Evolutionary conservation across 2,888 invertebrate species (phyloP).

Genomic region (Drosophila hamatofila): DNA sequence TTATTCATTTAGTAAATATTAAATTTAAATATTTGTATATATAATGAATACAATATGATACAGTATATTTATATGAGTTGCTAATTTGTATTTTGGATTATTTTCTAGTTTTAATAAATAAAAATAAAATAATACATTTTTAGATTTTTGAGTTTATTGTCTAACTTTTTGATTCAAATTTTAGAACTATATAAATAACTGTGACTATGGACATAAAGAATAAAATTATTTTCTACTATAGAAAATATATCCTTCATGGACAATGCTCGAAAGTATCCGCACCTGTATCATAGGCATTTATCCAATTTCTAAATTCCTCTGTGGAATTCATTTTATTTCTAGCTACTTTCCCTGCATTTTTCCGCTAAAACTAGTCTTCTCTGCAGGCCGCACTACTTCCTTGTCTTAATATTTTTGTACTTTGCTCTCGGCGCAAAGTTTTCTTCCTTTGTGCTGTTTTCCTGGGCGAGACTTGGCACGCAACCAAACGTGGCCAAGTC

Average conservation of each 20-base stretch:
- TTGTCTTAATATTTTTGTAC: slow-evolving; percentile 25
- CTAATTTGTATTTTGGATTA: too few species aligned
- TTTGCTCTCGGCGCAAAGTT: slow-evolving; percentile 41
- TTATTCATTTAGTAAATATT: too few species aligned
- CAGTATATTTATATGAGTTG: too few species aligned
- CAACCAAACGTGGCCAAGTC: slow-evolving; percentile 44
- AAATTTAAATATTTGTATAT: too few species aligned
- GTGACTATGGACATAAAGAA: not conserved
- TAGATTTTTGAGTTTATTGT: too few species aligned
- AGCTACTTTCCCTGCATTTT: not conserved
- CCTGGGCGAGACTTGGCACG: slow-evolving; percentile 49
- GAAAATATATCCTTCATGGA: not conserved
- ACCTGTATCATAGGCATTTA: not conserved
- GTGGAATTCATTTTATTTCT: not conserved
- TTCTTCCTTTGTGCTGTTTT: slow-evolving; percentile 12
- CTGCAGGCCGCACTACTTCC: not conserved
- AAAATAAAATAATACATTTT: too few species aligned
- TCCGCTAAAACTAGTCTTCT: not conserved
- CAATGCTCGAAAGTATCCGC: not conserved
- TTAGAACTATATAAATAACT: too few species aligned
- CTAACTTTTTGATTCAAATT: too few species aligned
- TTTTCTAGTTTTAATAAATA: too few species aligned
- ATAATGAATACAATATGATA: too few species aligned
- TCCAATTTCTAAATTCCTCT: not conserved
- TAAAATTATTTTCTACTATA: not conserved